These are phyloP conservation scores for Platyura marginata DNA, from an alignment of 1,140 invertebrate species.

Conservation along the genomic window DNA sequence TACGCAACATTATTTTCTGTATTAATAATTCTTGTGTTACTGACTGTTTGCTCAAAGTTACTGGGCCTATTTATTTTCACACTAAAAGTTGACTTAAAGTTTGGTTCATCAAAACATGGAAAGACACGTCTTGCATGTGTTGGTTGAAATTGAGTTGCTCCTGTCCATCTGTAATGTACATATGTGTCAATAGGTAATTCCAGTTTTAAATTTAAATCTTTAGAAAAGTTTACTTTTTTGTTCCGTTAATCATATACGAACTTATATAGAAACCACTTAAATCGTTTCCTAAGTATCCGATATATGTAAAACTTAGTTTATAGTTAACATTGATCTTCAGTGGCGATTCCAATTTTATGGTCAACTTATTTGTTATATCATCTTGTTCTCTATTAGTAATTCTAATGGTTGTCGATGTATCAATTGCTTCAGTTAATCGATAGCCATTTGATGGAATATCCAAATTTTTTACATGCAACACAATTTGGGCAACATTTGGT, in stretches of 20 bases:
- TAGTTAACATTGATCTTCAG: constrained; percentile 5
- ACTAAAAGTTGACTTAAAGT: constrained; percentile 61
- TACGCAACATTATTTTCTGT: constrained; percentile 8
- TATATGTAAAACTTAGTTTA: constrained; percentile 19
- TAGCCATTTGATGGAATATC: constrained; percentile 7
- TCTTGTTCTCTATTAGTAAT: not conserved
- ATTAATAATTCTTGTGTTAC: constrained; percentile 25
- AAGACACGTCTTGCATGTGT: constrained; percentile 69
- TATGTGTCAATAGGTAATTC: constrained; percentile 3
- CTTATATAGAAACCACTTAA: constrained; percentile 36
- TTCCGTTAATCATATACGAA: constrained; percentile 25
- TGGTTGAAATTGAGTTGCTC: constrained; percentile 66
- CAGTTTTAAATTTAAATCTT: not conserved
- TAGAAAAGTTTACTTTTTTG: constrained; percentile 13
- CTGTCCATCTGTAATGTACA: constrained; percentile 31
- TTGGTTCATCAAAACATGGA: constrained; percentile 82
- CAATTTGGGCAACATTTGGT: constrained; percentile 25
- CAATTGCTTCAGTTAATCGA: constrained; percentile 13
- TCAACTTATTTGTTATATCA: constrained; percentile 11
- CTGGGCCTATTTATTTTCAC: constrained; percentile 38
- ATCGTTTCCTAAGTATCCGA: constrained; percentile 23
- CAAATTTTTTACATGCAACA: constrained; percentile 42
- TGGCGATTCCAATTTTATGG: constrained; percentile 6
- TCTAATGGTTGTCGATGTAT: constrained; percentile 10
- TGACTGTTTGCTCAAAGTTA: constrained; percentile 28